Evolutionary conservation across 2,113 vertebrate genomes (phyloP), one percentile per base, ranked within the genome.

Genomic region (Ammospiza nelsoni): DNA sequence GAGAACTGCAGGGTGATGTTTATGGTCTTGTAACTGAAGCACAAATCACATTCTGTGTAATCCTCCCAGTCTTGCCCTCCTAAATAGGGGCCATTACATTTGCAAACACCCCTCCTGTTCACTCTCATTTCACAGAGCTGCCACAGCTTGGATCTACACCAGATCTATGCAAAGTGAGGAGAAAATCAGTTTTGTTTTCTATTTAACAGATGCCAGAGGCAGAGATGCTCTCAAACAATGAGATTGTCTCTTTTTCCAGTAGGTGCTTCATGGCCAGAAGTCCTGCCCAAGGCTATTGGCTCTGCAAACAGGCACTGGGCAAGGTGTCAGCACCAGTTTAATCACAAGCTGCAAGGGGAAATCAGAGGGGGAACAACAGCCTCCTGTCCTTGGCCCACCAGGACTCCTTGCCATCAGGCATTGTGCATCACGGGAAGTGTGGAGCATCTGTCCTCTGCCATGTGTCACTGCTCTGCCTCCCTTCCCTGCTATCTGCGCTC

Each of bases 311-410:
- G 58, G 83, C 79, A 86, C 76, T 3, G 21, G 85, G 62, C 79
- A 88, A 85, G 31, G 43, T 77, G 75, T 92, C 89, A 88, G 92
- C 68, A 72, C 18, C 65, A 51, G 92, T 59, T 95, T 89, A 84
- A 90, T 84, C 72, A 90, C 41, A 63, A 86, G n/a, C 66, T 94
- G 83, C 41, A 76, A 65, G 51, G 62, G 33, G 52, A 87, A 94
- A 66, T 72, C 61, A 57, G 88, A 77, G 73, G 44, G 49, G n/a
- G 69, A 75, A 62, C 41, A 57, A 48, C 25, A 92, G 76, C 85
- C 88, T 96, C 74, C 65, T 76, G 83, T 89, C 88, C 92, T 94
- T 90, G 83, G 68, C 92, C 94, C 90, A 39, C 33, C 86, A 95
- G 90, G 85, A 89, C 69, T 73, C 95, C 77, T 86, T 62, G 79